phyloP scores from a whole-genome alignment of 2,113 vertebrate species.

The Pangasianodon gigas region DNA sequence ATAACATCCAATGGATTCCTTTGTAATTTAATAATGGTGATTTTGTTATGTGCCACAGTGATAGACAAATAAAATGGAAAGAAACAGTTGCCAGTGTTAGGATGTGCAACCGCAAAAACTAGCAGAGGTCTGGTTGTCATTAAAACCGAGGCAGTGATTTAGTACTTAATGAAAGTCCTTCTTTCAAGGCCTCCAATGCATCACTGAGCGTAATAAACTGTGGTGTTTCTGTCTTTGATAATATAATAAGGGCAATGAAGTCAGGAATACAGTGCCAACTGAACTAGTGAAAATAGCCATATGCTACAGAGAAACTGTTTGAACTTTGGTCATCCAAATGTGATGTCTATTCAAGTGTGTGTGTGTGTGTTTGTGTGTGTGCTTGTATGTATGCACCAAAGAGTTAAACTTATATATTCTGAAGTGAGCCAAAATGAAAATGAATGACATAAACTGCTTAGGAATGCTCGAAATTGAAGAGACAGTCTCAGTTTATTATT shows the following conservation, averaged over 20 bases:
- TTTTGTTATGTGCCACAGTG: slow-evolving; percentile 35
- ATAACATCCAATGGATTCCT: slow-evolving; percentile 18
- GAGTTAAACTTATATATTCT: slow-evolving; percentile 39
- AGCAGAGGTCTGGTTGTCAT: slow-evolving; percentile 46
- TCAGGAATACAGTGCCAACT: slow-evolving; percentile 39
- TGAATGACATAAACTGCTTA: slow-evolving; percentile 67
- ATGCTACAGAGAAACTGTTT: slow-evolving; percentile 29
- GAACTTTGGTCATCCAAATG: slow-evolving; percentile 35
- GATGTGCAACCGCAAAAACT: slow-evolving; percentile 40
- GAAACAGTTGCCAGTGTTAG: slow-evolving; percentile 39
- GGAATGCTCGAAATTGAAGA: slow-evolving; percentile 69
- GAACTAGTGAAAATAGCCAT: slow-evolving; percentile 37
- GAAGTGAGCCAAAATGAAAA: slow-evolving; percentile 40
- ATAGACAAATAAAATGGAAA: slow-evolving; percentile 47
- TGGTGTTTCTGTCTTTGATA: slow-evolving; percentile 53
- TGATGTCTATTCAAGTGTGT: slow-evolving; percentile 26
- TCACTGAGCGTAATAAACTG: slow-evolving; percentile 52
- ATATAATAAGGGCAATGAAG: slow-evolving; percentile 44
- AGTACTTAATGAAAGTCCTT: slow-evolving; percentile 43
- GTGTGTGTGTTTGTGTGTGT: slow-evolving; percentile 9
- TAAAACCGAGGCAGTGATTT: slow-evolving; percentile 36
- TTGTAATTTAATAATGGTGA: slow-evolving; percentile 41
- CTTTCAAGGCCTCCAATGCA: slow-evolving; percentile 42
- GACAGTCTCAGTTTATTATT: slow-evolving; percentile 69
- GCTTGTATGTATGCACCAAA: slow-evolving; percentile 24